Evolutionary conservation across 2,888 invertebrate genomes (phyloP).

Genomic region (Cynaeus angustus): DNA sequence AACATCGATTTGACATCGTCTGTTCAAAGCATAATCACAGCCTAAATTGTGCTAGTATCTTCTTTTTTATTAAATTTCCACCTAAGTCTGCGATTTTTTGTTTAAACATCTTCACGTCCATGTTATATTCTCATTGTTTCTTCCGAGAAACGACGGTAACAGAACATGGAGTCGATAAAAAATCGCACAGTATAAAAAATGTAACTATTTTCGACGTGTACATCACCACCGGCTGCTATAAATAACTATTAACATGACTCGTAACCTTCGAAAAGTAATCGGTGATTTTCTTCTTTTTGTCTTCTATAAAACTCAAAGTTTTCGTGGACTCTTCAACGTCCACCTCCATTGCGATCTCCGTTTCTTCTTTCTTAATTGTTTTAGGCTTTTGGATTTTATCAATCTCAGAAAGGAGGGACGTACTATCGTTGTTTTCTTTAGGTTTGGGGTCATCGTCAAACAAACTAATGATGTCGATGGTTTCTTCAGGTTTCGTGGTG

Average conservation of each 20-base stretch:
- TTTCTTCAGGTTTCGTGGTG: slow-evolving; percentile 52
- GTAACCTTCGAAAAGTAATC: slow-evolving; percentile 59
- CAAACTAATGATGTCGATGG: slow-evolving; percentile 59
- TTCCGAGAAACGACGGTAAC: too few species aligned
- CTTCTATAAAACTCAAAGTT: slow-evolving; percentile 42
- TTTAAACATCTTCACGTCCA: too few species aligned
- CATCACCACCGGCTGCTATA: slow-evolving; percentile 3
- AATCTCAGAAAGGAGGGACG: slow-evolving; percentile 54
- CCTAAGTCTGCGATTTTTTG: too few species aligned
- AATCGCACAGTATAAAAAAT: too few species aligned
- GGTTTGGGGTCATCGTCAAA: slow-evolving; percentile 56
- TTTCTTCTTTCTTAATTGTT: slow-evolving; percentile 28
- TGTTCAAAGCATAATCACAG: too few species aligned
- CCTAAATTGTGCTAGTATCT: too few species aligned
- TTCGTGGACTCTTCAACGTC: slow-evolving; percentile 40
- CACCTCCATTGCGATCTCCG: slow-evolving; percentile 52
- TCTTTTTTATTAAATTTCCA: too few species aligned
- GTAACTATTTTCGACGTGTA: too few species aligned
- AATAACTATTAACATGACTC: slow-evolving; percentile 33
- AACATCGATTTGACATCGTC: too few species aligned
- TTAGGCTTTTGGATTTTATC: slow-evolving; percentile 54
- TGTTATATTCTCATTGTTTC: too few species aligned
- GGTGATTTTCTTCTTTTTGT: slow-evolving; percentile 58
- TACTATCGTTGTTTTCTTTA: slow-evolving; percentile 38
- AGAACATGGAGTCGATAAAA: too few species aligned